phyloP scores from a whole-genome alignment of 2,888 invertebrate genomes.

The Tenthredo amoena region DNA sequence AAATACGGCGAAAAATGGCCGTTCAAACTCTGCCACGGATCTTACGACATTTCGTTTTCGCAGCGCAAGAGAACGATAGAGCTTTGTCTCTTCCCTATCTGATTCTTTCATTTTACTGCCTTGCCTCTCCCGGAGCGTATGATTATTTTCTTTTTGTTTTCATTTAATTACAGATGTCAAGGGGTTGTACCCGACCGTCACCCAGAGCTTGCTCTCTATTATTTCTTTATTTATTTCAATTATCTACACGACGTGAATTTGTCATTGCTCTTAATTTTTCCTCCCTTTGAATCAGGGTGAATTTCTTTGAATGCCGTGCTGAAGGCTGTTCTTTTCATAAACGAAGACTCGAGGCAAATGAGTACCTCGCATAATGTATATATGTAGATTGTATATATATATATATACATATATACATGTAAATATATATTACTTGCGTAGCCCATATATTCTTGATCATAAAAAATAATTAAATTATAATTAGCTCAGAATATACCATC shows the following conservation, averaged over 20 bases:
- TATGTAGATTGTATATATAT: neutral
- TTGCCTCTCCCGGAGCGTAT: slow-evolving; percentile 73
- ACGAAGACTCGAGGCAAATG: slow-evolving; percentile 46
- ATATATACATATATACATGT: neutral
- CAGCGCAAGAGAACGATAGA: slow-evolving; percentile 62
- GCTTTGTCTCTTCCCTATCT: slow-evolving; percentile 75
- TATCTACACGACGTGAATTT: slow-evolving; percentile 77
- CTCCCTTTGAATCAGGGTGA: slow-evolving; percentile 50
- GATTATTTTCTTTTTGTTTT: slow-evolving; percentile 78
- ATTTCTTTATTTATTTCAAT: slow-evolving; percentile 78
- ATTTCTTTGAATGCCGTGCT: slow-evolving; percentile 49
- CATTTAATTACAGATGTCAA: slow-evolving; percentile 78
- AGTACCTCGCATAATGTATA: slow-evolving; percentile 40
- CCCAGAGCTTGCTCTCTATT: slow-evolving; percentile 56
- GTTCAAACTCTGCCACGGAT: slow-evolving; percentile 16
- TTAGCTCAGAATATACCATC: slow-evolving; percentile 1
- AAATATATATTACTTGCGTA: slow-evolving; percentile 11
- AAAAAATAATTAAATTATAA: slow-evolving; percentile 36
- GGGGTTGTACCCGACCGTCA: slow-evolving; percentile 70
- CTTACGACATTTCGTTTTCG: slow-evolving; percentile 40
- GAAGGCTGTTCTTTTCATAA: slow-evolving; percentile 50
- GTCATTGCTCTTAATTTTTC: slow-evolving; percentile 66
- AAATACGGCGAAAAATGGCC: slow-evolving; percentile 19
- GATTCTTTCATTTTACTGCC: slow-evolving; percentile 75
- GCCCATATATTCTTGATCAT: slow-evolving; percentile 34